Percentiles rank a stretch among this genome's conserved stretches.
Conservation (phyloP, 2,888 invertebrate species). For the Ennomos quercinarius region DNA sequence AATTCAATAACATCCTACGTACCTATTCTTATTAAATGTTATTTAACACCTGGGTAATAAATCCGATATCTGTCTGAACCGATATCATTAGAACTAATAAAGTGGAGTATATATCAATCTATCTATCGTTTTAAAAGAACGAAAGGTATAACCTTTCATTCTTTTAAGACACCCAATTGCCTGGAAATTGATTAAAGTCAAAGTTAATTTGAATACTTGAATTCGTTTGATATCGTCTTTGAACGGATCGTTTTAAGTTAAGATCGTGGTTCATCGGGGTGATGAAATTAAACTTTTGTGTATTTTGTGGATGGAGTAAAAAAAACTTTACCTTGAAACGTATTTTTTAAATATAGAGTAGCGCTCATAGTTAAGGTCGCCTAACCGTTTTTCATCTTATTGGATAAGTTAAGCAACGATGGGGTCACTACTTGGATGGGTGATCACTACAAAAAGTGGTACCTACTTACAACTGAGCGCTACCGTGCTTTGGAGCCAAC, state of each 20-base stretch:
- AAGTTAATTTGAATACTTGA: constrained; percentile 38
- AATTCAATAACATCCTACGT: no score
- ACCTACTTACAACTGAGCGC: no score
- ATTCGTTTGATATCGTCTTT: constrained; percentile 32
- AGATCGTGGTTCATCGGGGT: constrained; percentile 1
- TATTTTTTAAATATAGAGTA: not conserved
- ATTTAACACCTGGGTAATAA: no score
- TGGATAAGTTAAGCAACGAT: no score
- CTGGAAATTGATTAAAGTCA: constrained; percentile 37
- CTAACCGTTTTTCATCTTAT: no score
- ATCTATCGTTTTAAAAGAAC: no score
- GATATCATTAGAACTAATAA: constrained; percentile 9
- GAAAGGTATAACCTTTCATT: no score
- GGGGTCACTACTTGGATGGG: no score
- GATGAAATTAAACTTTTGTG: not conserved
- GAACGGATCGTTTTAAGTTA: constrained; percentile 19
- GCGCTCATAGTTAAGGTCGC: no score
- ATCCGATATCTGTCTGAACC: not conserved
- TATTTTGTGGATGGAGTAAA: not conserved
- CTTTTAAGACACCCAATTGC: constrained; percentile 22
- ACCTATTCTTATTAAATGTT: no score
- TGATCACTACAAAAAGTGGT: no score
- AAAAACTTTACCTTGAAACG: not conserved
- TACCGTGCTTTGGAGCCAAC: no score
- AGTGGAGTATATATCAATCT: constrained; percentile 6